phyloP scores from a whole-genome alignment of 2,113 vertebrate species.

The Nibea albiflora region DNA sequence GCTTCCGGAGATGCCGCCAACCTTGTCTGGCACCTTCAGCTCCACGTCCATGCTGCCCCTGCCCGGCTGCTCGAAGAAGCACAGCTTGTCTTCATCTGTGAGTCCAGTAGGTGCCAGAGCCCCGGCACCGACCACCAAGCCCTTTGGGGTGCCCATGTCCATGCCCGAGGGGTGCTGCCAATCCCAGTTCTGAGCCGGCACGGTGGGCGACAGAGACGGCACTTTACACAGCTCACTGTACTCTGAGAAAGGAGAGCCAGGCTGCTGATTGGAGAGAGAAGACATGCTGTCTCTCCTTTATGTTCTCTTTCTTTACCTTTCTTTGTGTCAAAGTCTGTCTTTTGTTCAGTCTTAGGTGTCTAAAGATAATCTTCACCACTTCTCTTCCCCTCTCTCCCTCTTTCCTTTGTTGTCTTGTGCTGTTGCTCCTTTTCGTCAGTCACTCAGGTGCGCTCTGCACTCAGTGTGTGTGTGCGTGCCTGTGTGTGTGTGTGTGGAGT shows the following conservation, averaged over 20 bases:
- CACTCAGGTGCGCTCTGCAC: conserved; percentile 48
- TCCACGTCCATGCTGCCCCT: conserved; percentile 83
- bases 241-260: conserved; percentile 84
- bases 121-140: conserved; percentile 70
- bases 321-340: conserved; percentile 31
- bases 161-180: conserved; percentile 89
- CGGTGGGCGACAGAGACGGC: conserved; percentile 73
- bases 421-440: conserved; percentile 56
- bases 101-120: conserved; percentile 82
- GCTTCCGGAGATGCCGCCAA: conserved; percentile 70
- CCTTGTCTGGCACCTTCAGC: conserved; percentile 80
- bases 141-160: conserved; percentile 82
- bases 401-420: conserved; percentile 44
- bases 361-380: conserved; percentile 30
- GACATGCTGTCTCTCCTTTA: conserved; percentile 83
- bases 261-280: conserved; percentile 90
- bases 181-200: conserved; percentile 85
- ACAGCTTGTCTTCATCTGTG: conserved; percentile 93
- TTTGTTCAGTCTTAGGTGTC: conserved; percentile 42
- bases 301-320: conserved; percentile 52
- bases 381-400: conserved; percentile 37
- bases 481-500: conserved; percentile 19
- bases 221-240: conserved; percentile 88
- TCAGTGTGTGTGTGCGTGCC: conserved; percentile 23
- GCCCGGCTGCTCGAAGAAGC: conserved; percentile 86